These are phyloP conservation scores for Linepithema humile DNA, from an alignment of 1,140 invertebrate species.

Conservation along the genomic window DNA sequence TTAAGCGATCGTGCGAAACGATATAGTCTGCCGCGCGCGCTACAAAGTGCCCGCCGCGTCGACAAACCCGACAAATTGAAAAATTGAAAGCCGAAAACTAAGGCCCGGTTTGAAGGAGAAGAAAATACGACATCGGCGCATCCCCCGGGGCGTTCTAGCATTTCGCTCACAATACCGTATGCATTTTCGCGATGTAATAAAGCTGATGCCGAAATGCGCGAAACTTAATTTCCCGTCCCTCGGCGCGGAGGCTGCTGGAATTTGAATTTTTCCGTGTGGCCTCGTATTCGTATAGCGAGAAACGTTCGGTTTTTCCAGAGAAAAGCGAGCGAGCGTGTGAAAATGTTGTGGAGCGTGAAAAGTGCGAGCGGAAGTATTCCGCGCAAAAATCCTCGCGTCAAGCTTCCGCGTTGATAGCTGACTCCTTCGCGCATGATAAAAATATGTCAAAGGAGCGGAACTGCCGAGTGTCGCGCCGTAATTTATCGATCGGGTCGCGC, in stretches of 20 bases:
- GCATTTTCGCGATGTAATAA: conserved; percentile 53
- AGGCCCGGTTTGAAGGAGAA: conserved; percentile 19
- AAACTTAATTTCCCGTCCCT: conserved; percentile 54
- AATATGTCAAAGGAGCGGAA: conserved; percentile 36
- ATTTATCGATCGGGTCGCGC: conserved; percentile 60
- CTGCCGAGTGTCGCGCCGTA: conserved; percentile 38
- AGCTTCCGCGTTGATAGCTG: background rate
- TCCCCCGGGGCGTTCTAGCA: conserved; percentile 7
- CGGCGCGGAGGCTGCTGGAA: conserved; percentile 21
- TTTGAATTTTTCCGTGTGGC: conserved; percentile 48
- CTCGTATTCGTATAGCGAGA: conserved; percentile 21
- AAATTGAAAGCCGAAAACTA: conserved; percentile 13
- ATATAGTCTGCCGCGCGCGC: background rate
- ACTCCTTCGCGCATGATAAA: conserved; percentile 33
- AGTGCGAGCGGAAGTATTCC: background rate
- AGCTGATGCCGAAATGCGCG: conserved; percentile 41
- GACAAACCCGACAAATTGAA: background rate
- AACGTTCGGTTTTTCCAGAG: conserved; percentile 32
- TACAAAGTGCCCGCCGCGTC: background rate
- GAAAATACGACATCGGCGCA: background rate
- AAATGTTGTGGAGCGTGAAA: conserved; percentile 12
- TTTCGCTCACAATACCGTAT: conserved; percentile 31
- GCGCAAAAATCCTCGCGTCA: conserved; percentile 1
- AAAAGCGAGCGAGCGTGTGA: background rate
- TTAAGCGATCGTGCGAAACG: conserved; percentile 41